Conservation (phyloP, 1,140 invertebrate species). For the Drosophila grimshawi region DNA sequence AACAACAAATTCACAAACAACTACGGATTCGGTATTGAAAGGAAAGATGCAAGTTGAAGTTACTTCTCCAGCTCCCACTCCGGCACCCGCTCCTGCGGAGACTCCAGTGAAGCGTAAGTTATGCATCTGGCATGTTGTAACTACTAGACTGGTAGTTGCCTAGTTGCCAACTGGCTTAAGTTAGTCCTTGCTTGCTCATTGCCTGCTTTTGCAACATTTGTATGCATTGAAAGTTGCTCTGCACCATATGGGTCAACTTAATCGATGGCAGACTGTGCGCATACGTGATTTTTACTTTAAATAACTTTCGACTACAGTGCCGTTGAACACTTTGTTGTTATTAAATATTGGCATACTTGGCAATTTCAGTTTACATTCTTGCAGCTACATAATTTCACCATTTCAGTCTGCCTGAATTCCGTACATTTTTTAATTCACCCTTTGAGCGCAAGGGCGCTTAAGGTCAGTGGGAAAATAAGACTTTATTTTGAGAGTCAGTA, state of each 20-base stretch:
- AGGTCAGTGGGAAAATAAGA: background rate
- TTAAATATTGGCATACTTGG: constrained; percentile 8
- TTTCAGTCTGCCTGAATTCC: background rate
- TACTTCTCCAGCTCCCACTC: background rate
- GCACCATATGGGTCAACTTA: constrained; percentile 45
- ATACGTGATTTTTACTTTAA: constrained; percentile 50
- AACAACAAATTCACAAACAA: constrained; percentile 16
- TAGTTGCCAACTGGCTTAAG: constrained; percentile 42
- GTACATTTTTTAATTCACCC: background rate
- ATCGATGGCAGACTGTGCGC: constrained; percentile 50
- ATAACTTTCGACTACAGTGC: constrained; percentile 3
- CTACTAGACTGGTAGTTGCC: constrained; percentile 17
- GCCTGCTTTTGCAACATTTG: constrained; percentile 22
- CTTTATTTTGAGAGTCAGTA: background rate
- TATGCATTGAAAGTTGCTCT: constrained; percentile 44
- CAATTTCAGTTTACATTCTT: background rate
- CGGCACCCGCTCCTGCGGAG: constrained; percentile 5
- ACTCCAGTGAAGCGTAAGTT: constrained; percentile 52
- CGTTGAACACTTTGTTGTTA: constrained; percentile 10
- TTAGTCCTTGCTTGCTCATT: constrained; percentile 22
- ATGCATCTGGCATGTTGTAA: constrained; percentile 49
- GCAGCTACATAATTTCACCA: background rate
- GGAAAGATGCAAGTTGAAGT: constrained; percentile 12
- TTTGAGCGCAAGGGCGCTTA: background rate
- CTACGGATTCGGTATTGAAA: constrained; percentile 11